Evolutionary conservation across 2,888 invertebrate genomes (phyloP).

Genomic region (Hymenopus coronatus): DNA sequence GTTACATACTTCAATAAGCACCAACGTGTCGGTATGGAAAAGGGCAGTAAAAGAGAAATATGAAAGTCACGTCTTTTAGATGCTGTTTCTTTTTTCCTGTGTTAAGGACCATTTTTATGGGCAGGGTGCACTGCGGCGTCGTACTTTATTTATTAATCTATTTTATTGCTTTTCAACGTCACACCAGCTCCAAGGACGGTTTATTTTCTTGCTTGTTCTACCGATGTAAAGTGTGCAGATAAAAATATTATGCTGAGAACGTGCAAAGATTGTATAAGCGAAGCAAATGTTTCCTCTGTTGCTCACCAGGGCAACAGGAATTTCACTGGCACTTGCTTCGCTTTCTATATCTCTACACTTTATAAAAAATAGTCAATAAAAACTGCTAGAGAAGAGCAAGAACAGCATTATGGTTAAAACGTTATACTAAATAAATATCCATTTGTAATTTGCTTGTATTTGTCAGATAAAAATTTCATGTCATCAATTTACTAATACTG

Average conservation of each 20-base stretch:
- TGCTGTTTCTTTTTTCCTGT: not conserved
- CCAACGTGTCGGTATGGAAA: not conserved
- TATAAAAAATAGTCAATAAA: too few species aligned
- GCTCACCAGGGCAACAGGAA: too few species aligned
- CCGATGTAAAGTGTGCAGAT: not conserved
- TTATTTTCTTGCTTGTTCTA: not conserved
- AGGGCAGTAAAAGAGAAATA: not conserved
- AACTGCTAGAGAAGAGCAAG: too few species aligned
- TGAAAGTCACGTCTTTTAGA: not conserved
- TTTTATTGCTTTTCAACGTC: not conserved
- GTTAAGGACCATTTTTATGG: not conserved
- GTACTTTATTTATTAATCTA: not conserved
- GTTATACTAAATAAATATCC: too few species aligned
- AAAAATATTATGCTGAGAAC: not conserved
- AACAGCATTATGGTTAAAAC: too few species aligned
- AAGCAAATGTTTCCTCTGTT: not conserved
- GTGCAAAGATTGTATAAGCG: not conserved
- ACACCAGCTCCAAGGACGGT: not conserved
- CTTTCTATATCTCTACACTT: too few species aligned
- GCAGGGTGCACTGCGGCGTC: not conserved
- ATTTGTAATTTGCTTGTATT: too few species aligned
- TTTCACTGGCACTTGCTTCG: too few species aligned
- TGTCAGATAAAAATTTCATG: too few species aligned
- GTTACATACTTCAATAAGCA: not conserved
- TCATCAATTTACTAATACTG: too few species aligned